Evolutionary conservation across 2,888 invertebrate genomes (phyloP), one percentile per base, ranked within the genome.

Genomic region (Limnephilus auricula): DNA sequence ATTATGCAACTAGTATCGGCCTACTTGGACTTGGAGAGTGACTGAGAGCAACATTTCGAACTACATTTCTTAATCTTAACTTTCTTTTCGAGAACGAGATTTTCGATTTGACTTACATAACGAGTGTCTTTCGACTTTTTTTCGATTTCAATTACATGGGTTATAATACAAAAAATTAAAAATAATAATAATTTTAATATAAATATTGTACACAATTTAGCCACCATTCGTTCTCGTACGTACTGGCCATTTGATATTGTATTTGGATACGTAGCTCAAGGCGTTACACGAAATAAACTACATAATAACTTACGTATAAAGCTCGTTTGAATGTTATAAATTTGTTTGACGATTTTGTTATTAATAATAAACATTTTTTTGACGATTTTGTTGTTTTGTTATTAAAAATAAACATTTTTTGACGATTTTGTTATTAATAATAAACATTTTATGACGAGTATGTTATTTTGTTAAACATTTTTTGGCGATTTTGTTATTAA

Each of bases 121-220:
- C 85, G 85, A 34, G n/a, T 40, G 85, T 85, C 40, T 34, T 85
- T 85, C 85, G 85, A n/a, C n/a, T 85, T 85, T 85, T 85, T 40
- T 85, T 82, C 82, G 34, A 18, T 34, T 32, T 82, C 65, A 65
- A 65, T 25, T 9, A 65, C 25, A 65, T 65, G 65, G n/a, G 65
- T 25, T 15, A 65, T n/a, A 65, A 65, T 9, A n/a, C 65, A 65
- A 65, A 65, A 65, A 65, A 65, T 9, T 65, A 25, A 65, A 65
- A 65, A 65, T 65, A 65, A 65, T 65, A n/a, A 65, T 9, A n/a
- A 65, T 9, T n/a, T 0, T 65, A 65, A 2, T 65, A 65, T 65
- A 65, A 25, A 25, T 6, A 65, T 9, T 25, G 1, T 65, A 5
- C 25, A n/a, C 1, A 18, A 18, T 50, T 3, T 50, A 50, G 18